A percentile compares a stretch with the other conserved stretches of the same genome.
Conservation (phyloP, 1,140 invertebrate genomes). For the Drosophila asahinai region DNA sequence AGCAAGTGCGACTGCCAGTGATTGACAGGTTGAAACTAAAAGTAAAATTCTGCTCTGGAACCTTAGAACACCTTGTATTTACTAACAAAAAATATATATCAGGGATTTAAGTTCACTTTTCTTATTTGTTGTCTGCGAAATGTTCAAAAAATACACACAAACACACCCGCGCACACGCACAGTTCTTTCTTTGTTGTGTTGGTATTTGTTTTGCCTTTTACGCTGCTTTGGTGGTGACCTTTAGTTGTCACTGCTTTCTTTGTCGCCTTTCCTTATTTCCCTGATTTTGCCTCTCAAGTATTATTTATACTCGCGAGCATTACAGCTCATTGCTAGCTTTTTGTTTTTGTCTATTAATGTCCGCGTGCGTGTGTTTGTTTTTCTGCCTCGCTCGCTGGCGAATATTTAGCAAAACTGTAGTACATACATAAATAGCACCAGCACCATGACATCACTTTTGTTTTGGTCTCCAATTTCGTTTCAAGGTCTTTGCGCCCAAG, state of each 20-base stretch:
- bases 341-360: conserved; percentile 58
- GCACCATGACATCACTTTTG: conserved; percentile 73
- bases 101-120: conserved; percentile 12
- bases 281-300: conserved; percentile 14
- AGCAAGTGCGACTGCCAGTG: conserved; percentile 8
- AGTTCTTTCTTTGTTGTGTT: conserved; percentile 31
- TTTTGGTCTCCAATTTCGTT: conserved; percentile 48
- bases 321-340: conserved; percentile 50
- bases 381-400: conserved; percentile 26
- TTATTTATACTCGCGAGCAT: conserved; percentile 49
- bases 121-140: conserved; percentile 54
- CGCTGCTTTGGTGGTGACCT: conserved; percentile 49
- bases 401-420: conserved; percentile 52
- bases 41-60: conserved; percentile 8
- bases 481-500: conserved; percentile 16
- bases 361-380: conserved; percentile 26
- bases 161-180: conserved; percentile 1
- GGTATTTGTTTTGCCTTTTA: conserved; percentile 35
- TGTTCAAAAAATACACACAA: conserved; percentile 18
- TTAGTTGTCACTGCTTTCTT: conserved; percentile 55
- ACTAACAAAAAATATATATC: background rate
- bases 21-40: conserved; percentile 22
- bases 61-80: background rate
- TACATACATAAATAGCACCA: conserved; percentile 56
- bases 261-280: conserved; percentile 34